These are phyloP conservation scores for Euleptes europaea DNA, from an alignment of 2,113 vertebrate genomes.

Conservation along the genomic window DNA sequence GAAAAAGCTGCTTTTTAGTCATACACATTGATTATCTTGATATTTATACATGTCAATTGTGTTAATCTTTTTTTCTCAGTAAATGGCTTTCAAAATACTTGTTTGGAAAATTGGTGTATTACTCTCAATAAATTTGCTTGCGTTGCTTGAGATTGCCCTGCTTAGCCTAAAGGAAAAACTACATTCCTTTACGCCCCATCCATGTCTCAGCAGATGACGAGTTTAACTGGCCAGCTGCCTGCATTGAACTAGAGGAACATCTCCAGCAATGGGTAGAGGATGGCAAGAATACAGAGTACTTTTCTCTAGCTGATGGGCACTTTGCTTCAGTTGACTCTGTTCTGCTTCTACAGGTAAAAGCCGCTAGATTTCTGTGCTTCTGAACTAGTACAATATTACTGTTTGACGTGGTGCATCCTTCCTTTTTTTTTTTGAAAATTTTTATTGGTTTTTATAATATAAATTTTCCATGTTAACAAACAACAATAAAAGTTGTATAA, in stretches of 20 bases:
- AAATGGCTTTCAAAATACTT: not conserved
- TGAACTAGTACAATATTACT: not conserved
- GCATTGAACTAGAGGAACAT: slow-evolving; percentile 88
- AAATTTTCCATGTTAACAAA: too few species aligned
- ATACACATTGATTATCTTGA: not conserved
- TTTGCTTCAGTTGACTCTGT: slow-evolving; percentile 86
- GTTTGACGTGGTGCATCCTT: too few species aligned
- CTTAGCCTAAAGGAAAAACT: not conserved
- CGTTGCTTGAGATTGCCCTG: not conserved
- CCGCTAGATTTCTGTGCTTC: not conserved
- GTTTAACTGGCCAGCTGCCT: slow-evolving; percentile 86
- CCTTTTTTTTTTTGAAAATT: too few species aligned
- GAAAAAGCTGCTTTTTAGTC: not conserved
- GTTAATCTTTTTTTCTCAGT: not conserved
- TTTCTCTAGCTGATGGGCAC: slow-evolving; percentile 82
- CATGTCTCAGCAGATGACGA: slow-evolving; percentile 62
- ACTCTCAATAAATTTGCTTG: not conserved
- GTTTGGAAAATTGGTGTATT: not conserved
- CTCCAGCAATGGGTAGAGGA: slow-evolving; percentile 79
- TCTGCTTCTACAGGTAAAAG: slow-evolving; percentile 81
- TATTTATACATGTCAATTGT: not conserved
- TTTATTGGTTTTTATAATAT: too few species aligned
- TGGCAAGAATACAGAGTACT: slow-evolving; percentile 73
- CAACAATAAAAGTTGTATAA: too few species aligned
- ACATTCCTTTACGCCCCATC: not conserved